A percentile compares a stretch with the other conserved stretches of the same genome.
These are phyloP conservation scores for Rhogogaster chlorosoma DNA, from an alignment of 2,888 invertebrate species.

Conservation along the genomic window DNA sequence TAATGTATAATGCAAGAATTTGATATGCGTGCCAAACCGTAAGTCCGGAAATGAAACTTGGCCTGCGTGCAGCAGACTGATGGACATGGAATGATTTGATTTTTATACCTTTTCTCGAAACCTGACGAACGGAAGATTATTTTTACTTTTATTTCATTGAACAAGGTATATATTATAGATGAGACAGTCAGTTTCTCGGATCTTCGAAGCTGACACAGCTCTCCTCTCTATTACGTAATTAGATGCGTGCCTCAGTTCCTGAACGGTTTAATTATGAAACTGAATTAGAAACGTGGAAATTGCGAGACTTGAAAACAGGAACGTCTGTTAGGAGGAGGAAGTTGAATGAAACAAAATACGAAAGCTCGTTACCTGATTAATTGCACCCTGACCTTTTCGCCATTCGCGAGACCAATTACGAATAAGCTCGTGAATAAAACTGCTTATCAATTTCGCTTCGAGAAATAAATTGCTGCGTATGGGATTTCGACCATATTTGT, in stretches of 20 bases:
- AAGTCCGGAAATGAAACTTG: constrained; percentile 19
- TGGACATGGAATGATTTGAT: not conserved
- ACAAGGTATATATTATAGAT: not conserved
- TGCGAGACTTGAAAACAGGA: not conserved
- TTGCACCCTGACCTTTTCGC: not conserved
- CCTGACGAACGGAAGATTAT: not conserved
- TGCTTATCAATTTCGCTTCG: not conserved
- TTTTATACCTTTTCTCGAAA: not conserved
- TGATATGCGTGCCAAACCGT: not conserved
- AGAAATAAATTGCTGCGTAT: too few species aligned
- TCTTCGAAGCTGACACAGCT: not conserved
- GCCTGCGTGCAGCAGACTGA: not conserved
- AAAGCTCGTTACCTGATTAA: not conserved
- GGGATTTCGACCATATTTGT: too few species aligned
- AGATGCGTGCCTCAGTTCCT: not conserved
- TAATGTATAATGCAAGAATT: not conserved
- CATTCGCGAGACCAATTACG: not conserved
- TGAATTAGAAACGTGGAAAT: constrained; percentile 5
- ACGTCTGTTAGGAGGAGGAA: not conserved
- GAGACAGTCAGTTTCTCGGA: not conserved
- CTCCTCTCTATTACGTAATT: not conserved
- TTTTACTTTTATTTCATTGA: not conserved
- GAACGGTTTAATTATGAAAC: constrained; percentile 16
- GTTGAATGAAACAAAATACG: not conserved
- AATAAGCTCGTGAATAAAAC: not conserved